Base-by-base conservation (phyloP, 2,888 invertebrate species). In the Polyommatus iphigenia region DNA sequence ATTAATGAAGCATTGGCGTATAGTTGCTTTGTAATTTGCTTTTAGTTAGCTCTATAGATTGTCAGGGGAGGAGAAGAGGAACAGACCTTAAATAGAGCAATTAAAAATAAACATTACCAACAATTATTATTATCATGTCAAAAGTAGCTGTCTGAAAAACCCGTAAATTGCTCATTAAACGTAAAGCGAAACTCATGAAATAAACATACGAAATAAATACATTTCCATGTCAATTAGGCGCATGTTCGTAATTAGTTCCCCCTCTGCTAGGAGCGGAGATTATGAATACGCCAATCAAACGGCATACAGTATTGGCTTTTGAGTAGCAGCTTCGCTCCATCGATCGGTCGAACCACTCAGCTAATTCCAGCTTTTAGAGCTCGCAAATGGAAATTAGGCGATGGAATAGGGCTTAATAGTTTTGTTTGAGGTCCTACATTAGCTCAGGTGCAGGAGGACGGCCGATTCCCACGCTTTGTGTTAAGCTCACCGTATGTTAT, bases 351-450 rank as follows among this genome's bases (percentile, higher is more conserved):
- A 86, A 84, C 85, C 88, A 87, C 89, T 90, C 86, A 86, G 85
- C 88, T 89, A 90, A 91, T 91, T 84, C 84, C 83, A 83, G 90
- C 91, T 90, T 90, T 90, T 87, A 89, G 90, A 87, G 89, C 89
- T 90, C 88, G 89, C 41, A 46, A 78, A 73, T 78, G 77, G 72
- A 73, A 73, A 73, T 78, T 57, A 73, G 59, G 67, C 36, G 76
- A 59, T 59, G 77, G 24, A 59, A 57, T 32, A 20, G 83, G 84
- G 84, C 82, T 82, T 81, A 83, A 87, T 88, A 88, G 88, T 89
- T 88, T 87, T 83, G 83, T 79, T 80, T 78, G 73, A 54, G 36
- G 76, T 32, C 59, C 72, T 77, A 36, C 62, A 41, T 77, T 46
- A 77, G 41, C 62, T 77, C 62, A 75, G 75, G 75, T 75, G 75